Percentiles rank a stretch among this genome's conserved stretches.
phyloP scores from a whole-genome alignment of 2,888 invertebrate genomes.

The Rotaria sp. region DNA sequence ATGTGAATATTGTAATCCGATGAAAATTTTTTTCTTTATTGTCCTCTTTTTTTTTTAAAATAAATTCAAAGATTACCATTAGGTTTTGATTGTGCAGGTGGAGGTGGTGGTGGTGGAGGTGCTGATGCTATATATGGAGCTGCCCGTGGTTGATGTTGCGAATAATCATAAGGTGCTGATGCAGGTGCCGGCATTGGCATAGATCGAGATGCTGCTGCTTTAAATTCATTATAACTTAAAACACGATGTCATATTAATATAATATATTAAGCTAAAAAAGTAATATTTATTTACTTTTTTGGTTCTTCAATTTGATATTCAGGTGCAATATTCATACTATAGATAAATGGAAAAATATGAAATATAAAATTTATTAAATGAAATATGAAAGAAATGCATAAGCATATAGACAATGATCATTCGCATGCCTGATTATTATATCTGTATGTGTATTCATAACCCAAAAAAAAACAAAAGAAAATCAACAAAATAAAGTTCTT shows the following conservation, averaged over 20 bases:
- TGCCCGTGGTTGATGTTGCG: not conserved
- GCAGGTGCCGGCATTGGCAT: not conserved
- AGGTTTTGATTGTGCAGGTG: not conserved
- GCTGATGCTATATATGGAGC: not conserved
- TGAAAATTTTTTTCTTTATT: not conserved
- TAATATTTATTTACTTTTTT: not conserved
- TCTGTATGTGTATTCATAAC: not conserved
- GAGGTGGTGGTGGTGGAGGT: not conserved
- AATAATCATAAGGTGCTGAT: not conserved
- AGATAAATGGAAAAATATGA: not conserved
- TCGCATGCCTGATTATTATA: not conserved
- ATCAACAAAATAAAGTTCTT: no score
- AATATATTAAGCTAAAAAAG: not conserved
- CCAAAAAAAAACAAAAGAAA: not conserved
- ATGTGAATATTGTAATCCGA: not conserved
- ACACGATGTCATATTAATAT: not conserved
- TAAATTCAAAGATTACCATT: not conserved
- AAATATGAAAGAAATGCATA: not conserved
- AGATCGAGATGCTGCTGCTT: not conserved
- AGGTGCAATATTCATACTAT: not conserved
- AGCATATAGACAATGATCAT: not conserved
- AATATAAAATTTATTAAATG: not conserved
- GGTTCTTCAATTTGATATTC: constrained; percentile 15
- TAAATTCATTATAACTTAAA: constrained; percentile 6
- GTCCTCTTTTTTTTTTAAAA: no score